Conservation (phyloP, 2,113 vertebrate genomes). For the Trematocara stigmaticum region DNA sequence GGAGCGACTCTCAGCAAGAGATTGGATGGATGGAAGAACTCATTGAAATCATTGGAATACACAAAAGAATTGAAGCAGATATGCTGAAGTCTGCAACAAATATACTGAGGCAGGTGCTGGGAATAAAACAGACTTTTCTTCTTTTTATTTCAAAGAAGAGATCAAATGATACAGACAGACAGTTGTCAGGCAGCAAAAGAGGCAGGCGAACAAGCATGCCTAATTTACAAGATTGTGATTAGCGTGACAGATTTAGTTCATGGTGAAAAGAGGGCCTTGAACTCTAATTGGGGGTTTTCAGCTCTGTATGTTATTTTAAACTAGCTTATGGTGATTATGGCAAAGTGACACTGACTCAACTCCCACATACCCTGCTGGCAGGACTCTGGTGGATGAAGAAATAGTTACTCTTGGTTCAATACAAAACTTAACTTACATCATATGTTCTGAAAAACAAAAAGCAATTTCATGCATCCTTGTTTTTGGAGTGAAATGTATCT, state of each 20-base stretch:
- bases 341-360: slow-evolving; percentile 50
- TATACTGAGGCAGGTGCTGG: slow-evolving; percentile 7
- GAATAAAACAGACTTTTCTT: background rate
- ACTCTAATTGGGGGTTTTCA: slow-evolving; percentile 57
- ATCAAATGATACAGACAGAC: slow-evolving; percentile 9
- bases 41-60: slow-evolving; percentile 43
- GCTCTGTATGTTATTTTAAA: slow-evolving; percentile 50
- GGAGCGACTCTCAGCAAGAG: slow-evolving; percentile 38
- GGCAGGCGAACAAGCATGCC: slow-evolving; percentile 3
- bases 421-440: slow-evolving; percentile 12
- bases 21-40: background rate
- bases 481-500: background rate
- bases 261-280: slow-evolving; percentile 36
- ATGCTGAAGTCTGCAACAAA: slow-evolving; percentile 38
- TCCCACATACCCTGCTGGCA: slow-evolving; percentile 45
- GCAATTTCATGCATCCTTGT: background rate
- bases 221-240: slow-evolving; percentile 58
- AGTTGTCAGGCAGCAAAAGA: background rate
- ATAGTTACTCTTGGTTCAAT: background rate
- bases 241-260: slow-evolving; percentile 59
- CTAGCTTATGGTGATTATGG: slow-evolving; percentile 37
- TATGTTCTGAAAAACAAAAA: background rate
- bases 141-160: background rate
- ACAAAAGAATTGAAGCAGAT: slow-evolving; percentile 30
- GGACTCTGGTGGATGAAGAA: slow-evolving; percentile 12